Conservation (phyloP, 2,797 vertebrate species). For the Tenualosa thibaudeaui region DNA sequence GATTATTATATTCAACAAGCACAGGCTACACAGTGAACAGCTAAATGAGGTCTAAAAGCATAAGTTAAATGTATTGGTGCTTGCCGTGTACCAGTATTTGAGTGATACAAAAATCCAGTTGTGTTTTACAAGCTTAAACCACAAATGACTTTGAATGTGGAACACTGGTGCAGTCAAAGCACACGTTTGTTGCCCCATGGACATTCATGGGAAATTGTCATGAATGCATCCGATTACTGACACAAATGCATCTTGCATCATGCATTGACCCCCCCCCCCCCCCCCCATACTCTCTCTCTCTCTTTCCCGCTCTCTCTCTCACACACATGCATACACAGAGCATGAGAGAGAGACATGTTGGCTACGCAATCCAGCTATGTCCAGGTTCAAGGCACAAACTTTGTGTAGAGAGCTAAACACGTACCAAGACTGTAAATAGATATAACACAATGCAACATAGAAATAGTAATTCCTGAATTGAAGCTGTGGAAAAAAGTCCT, state of each 20-base stretch:
- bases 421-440: background rate
- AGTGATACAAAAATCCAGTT: background rate
- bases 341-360: background rate
- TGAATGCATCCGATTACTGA: conserved; percentile 10
- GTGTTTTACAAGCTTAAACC: background rate
- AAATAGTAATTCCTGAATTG: conserved; percentile 64
- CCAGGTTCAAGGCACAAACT: background rate
- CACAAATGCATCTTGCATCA: conserved; percentile 15
- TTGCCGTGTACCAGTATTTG: background rate
- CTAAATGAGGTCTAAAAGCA: background rate
- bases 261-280: background rate
- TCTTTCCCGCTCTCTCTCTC: background rate
- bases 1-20: conserved; percentile 42
- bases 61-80: background rate
- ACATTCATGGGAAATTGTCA: background rate
- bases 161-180: background rate
- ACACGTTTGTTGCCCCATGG: background rate
- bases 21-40: conserved; percentile 18
- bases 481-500: conserved; percentile 59
- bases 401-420: background rate
- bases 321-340: background rate
- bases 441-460: conserved; percentile 56
- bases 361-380: background rate
- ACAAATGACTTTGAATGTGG: background rate
- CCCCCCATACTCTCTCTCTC: background rate